Base-by-base conservation (phyloP, 2,113 vertebrate genomes). In the Cariama cristata region DNA sequence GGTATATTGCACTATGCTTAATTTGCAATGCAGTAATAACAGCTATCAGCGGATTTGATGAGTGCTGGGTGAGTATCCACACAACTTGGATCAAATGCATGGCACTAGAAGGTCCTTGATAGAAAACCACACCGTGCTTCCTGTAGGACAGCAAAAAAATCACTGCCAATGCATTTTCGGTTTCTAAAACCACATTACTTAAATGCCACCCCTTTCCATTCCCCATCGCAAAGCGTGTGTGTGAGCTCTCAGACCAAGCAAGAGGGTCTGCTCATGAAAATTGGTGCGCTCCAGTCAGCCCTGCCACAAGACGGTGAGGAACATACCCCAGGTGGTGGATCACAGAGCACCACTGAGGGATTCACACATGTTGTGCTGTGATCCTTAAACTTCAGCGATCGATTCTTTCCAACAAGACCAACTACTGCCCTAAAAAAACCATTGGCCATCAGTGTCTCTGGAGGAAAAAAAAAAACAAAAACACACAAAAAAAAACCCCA, bases 341-440 rank as follows among this genome's bases (percentile, higher is more conserved):
- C 38, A 59, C 49, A 50, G 22, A 22, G 9, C 52, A 45, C 24
- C 6, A 0, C 71, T 8, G 9, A 68, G 24, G 11, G 23, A 52
- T n/a, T 53, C 47, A 38, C 58, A 12, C 7, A 7, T 9, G 1
- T 28, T 59, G 0, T 18, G 28, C 2, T 23, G 53, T 8, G 28
- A 67, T 30, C 18, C 8, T 8, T 28, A 40, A 60, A 40, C 30
- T 24, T 58, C 45, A 16, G 8, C 11, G 44, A 20, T 17, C 8
- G 2, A 6, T 62, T 45, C 15, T 77, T 85, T 32, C 55, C 50
- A 33, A 42, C 16, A 55, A 68, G 23, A 47, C 18, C 45, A 87
- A 23, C 18, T 47, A 26, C 28, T 22, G 11, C 42, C 30, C 19
- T 24, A 14, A 60, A 44, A 62, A 63, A 72, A 20, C 22, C n/a